phyloP scores from a whole-genome alignment of 2,888 invertebrate species.

The Zygaena filipendulae region DNA sequence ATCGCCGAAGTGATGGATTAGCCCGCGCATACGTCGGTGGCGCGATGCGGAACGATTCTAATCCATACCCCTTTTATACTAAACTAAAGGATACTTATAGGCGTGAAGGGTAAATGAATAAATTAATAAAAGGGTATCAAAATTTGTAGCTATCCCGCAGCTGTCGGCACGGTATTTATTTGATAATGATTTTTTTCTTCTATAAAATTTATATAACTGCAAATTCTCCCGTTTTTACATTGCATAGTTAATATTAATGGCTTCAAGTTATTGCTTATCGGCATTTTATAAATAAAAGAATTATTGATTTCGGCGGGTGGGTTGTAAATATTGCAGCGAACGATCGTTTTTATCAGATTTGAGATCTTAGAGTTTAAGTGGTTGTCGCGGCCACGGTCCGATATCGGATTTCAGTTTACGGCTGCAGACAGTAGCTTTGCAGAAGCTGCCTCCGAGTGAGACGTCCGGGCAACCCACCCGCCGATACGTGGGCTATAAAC shows the following conservation, averaged over 20 bases:
- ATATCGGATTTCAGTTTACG: constrained; percentile 64
- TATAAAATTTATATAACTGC: too few relatives aligned
- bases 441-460: constrained; percentile 42
- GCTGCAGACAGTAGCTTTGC: constrained; percentile 39
- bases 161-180: constrained; percentile 28
- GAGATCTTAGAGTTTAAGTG: constrained; percentile 49
- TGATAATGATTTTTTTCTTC: too few relatives aligned
- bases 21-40: constrained; percentile 38
- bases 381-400: constrained; percentile 32
- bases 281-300: too few relatives aligned
- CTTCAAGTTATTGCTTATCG: too few relatives aligned
- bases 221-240: too few relatives aligned
- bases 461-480: constrained; percentile 40
- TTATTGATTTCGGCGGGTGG: too few relatives aligned
- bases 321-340: constrained; percentile 54
- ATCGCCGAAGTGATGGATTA: constrained; percentile 44
- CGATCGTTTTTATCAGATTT: constrained; percentile 46
- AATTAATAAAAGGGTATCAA: constrained; percentile 43
- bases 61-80: constrained; percentile 33
- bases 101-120: constrained; percentile 66
- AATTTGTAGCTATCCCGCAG: constrained; percentile 40
- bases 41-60: too few relatives aligned
- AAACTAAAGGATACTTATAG: constrained; percentile 36
- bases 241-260: too few relatives aligned
- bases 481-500: constrained; percentile 22